phyloP scores from a whole-genome alignment of 2,113 vertebrate species.

The Proterorhinus semilunaris region DNA sequence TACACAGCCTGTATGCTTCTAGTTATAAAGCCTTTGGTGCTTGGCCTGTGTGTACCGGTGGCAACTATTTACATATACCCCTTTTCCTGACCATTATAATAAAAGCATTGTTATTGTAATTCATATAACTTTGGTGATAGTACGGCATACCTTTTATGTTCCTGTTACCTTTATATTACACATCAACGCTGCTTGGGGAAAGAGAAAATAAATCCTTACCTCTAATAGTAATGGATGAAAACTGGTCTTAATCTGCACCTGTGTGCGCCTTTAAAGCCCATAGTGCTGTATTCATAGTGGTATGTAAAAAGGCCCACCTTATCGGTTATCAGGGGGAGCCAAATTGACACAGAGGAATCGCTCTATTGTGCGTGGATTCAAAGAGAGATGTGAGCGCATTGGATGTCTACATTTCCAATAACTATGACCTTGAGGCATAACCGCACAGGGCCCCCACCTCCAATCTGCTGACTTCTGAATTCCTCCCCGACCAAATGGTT shows the following conservation, averaged over 20 bases:
- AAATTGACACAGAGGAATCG: slow-evolving; percentile 72
- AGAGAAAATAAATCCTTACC: slow-evolving; percentile 60
- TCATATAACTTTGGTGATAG: slow-evolving; percentile 49
- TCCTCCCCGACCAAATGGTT: slow-evolving; percentile 55
- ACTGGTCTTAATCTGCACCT: slow-evolving; percentile 62
- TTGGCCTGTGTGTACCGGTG: slow-evolving; percentile 2
- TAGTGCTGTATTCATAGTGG: slow-evolving; percentile 65
- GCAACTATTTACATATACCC: slow-evolving; percentile 30
- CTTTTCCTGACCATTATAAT: slow-evolving; percentile 61
- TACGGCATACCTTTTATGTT: slow-evolving; percentile 57
- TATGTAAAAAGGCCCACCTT: slow-evolving; percentile 64
- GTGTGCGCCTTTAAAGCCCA: slow-evolving; percentile 45
- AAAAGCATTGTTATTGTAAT: slow-evolving; percentile 61
- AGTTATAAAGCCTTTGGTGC: slow-evolving; percentile 9
- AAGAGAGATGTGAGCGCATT: slow-evolving; percentile 68
- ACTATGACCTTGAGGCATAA: slow-evolving; percentile 71
- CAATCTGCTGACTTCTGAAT: slow-evolving; percentile 70
- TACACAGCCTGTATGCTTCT: neutral
- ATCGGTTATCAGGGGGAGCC: slow-evolving; percentile 68
- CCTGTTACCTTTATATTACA: slow-evolving; percentile 65
- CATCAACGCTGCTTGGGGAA: slow-evolving; percentile 36
- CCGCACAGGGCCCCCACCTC: slow-evolving; percentile 29
- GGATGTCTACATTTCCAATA: slow-evolving; percentile 75
- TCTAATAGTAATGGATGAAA: slow-evolving; percentile 67
- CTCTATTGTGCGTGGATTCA: slow-evolving; percentile 69